Percentiles rank a stretch among this genome's conserved stretches.
These are phyloP conservation scores for Podotricha telesiphe DNA, from an alignment of 2,888 invertebrate species.

Conservation along the genomic window DNA sequence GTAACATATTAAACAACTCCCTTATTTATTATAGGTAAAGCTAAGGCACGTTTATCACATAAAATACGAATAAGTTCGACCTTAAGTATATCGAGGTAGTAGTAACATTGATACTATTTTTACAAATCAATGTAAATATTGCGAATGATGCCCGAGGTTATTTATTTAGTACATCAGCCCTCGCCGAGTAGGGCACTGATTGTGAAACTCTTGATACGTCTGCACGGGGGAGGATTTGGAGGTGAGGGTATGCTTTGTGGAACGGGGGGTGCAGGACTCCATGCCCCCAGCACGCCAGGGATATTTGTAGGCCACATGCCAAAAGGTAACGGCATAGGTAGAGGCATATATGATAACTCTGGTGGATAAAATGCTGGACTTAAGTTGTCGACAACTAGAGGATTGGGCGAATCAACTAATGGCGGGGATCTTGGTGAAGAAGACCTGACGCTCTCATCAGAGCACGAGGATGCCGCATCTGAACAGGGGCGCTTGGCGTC, in stretches of 20 bases:
- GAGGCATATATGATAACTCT: conserved; percentile 64
- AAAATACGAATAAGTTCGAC: conserved; percentile 41
- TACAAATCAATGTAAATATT: conserved; percentile 44
- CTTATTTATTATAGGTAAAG: conserved; percentile 33
- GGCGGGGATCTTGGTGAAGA: conserved; percentile 75
- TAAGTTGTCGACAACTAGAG: conserved; percentile 60
- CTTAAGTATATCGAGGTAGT: conserved; percentile 48
- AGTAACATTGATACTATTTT: conserved; percentile 43
- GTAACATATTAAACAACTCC: conserved; percentile 22
- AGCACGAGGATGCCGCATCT: conserved; percentile 76
- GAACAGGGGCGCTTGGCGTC: conserved; percentile 74
- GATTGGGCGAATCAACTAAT: conserved; percentile 71
- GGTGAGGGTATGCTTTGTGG: conserved; percentile 59
- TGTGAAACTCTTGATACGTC: conserved; percentile 75
- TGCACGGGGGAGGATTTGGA: conserved; percentile 66
- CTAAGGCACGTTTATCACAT: conserved; percentile 75
- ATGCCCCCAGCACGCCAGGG: conserved; percentile 55
- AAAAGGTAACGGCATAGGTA: conserved; percentile 71
- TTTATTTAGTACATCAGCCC: conserved; percentile 57
- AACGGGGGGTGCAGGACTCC: conserved; percentile 65
- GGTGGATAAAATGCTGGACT: conserved; percentile 65
- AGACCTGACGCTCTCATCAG: conserved; percentile 74
- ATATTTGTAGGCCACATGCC: conserved; percentile 63
- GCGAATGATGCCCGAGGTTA: conserved; percentile 42
- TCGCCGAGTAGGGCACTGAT: conserved; percentile 79